These are phyloP conservation scores for Lumbricus terrestris DNA, from an alignment of 2,888 invertebrate species.

Conservation along the genomic window DNA sequence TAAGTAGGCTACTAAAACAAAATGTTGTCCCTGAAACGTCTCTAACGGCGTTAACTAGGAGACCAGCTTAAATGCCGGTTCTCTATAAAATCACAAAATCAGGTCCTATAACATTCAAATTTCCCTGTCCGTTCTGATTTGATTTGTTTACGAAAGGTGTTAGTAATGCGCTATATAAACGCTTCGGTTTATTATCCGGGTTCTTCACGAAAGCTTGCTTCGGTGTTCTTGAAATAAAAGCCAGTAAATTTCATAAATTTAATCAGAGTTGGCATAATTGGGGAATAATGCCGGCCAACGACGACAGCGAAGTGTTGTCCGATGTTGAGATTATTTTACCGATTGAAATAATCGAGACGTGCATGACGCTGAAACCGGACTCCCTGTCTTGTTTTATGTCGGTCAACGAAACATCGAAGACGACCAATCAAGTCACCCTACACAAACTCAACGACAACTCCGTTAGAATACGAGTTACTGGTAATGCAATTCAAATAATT, in stretches of 20 bases:
- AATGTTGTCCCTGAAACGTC: too few species aligned
- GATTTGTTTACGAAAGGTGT: neutral
- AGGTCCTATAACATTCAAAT: neutral
- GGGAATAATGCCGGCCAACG: neutral
- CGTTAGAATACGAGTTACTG: slow-evolving; percentile 29
- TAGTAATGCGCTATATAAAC: neutral
- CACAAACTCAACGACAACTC: slow-evolving; percentile 30
- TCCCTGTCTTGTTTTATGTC: slow-evolving; percentile 30
- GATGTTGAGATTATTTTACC: slow-evolving; percentile 32
- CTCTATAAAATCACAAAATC: too few species aligned
- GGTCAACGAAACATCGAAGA: slow-evolving; percentile 23
- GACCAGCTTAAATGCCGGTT: too few species aligned
- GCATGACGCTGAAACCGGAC: slow-evolving; percentile 22
- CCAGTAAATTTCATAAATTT: neutral
- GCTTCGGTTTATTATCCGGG: neutral
- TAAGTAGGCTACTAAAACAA: too few species aligned
- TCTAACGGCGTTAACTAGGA: too few species aligned
- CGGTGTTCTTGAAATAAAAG: neutral
- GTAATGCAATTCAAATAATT: neutral
- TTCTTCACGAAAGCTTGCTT: neutral
- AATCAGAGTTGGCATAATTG: neutral
- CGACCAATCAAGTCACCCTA: slow-evolving; percentile 27
- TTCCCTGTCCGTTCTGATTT: neutral
- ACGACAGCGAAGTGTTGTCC: slow-evolving; percentile 27
- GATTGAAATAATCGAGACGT: slow-evolving; percentile 28